A percentile compares a stretch with the other conserved stretches of the same genome.
phyloP scores from a whole-genome alignment of 2,888 invertebrate species.

The Oxycera nigricornis region DNA sequence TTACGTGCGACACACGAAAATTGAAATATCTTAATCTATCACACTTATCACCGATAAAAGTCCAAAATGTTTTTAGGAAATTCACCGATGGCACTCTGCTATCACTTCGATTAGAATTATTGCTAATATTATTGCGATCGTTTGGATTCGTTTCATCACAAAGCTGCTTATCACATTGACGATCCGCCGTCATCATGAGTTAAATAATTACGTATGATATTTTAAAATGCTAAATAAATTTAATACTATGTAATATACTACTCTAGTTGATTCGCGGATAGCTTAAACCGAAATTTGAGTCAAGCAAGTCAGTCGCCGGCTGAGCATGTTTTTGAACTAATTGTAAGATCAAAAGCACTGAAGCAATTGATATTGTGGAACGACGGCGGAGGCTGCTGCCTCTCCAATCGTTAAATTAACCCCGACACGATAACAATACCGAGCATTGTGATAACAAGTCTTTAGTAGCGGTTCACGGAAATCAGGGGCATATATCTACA shows the following conservation, averaged over 20 bases:
- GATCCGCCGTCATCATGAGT: constrained; percentile 19
- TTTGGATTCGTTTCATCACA: background rate
- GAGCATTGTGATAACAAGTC: constrained; percentile 9
- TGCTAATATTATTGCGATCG: constrained; percentile 30
- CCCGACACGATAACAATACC: constrained; percentile 1
- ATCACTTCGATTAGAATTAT: constrained; percentile 1
- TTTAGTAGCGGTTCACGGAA: too few species aligned
- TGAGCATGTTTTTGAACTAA: constrained; percentile 11
- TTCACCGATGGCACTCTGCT: constrained; percentile 34
- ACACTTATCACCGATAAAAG: constrained; percentile 47
- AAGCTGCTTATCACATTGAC: constrained; percentile 2
- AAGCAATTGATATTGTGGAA: constrained; percentile 14
- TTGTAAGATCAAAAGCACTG: background rate
- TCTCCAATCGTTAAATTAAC: background rate
- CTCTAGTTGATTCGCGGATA: too few species aligned
- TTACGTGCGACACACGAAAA: constrained; percentile 46
- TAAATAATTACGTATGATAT: background rate
- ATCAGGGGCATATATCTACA: too few species aligned
- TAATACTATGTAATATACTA: too few species aligned
- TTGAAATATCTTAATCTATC: constrained; percentile 47
- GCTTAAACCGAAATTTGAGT: background rate
- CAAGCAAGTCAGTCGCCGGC: background rate
- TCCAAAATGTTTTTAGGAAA: constrained; percentile 48
- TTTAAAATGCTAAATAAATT: background rate
- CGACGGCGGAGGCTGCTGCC: background rate